phyloP scores from a whole-genome alignment of 2,888 invertebrate species.

The Himalopsyche kuldschensis region DNA sequence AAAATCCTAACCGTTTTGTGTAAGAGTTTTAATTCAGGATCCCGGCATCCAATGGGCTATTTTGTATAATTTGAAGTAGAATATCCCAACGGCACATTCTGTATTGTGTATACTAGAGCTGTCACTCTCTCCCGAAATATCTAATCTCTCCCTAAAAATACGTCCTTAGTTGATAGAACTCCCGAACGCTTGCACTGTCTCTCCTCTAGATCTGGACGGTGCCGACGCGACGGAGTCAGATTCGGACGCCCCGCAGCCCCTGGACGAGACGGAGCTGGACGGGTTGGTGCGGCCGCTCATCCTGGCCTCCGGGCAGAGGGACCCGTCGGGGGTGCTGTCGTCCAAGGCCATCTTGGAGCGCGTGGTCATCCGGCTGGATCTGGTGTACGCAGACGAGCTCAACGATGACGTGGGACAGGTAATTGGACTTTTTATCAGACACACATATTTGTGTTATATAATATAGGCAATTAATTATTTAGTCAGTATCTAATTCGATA shows the following conservation, averaged over 20 bases:
- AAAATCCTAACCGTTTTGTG: too few relatives aligned
- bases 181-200: background rate
- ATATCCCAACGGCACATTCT: too few relatives aligned
- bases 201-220: conserved; percentile 42
- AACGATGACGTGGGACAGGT: conserved; percentile 60
- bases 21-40: too few relatives aligned
- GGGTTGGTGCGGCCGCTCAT: conserved; percentile 40
- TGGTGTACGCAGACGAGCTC: conserved; percentile 54
- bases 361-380: conserved; percentile 47
- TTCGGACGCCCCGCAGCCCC: conserved; percentile 40
- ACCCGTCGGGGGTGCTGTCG: background rate
- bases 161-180: background rate
- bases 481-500: too few relatives aligned
- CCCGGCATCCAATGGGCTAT: too few relatives aligned
- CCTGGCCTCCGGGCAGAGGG: conserved; percentile 37
- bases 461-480: too few relatives aligned
- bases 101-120: too few relatives aligned
- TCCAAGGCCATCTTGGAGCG: conserved; percentile 41
- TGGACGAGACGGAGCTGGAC: conserved; percentile 38
- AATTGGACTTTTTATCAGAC: conserved; percentile 27
- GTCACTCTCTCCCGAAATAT: background rate
- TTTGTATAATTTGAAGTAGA: too few relatives aligned
- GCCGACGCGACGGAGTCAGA: conserved; percentile 49
- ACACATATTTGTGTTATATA: background rate
- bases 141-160: background rate